Conservation (phyloP, 2,797 vertebrate genomes). For the Sebastes alutus region DNA sequence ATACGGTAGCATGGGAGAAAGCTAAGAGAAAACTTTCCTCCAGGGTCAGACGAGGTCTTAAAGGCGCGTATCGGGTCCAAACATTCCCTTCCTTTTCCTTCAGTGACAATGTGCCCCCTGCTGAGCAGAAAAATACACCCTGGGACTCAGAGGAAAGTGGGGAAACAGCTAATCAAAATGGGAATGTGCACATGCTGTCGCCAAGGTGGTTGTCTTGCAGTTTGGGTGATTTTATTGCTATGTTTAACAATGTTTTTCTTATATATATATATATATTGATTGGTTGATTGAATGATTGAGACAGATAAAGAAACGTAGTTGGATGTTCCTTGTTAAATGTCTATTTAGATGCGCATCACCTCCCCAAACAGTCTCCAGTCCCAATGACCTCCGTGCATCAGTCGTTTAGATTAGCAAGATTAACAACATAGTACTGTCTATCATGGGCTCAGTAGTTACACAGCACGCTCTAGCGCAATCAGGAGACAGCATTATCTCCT, state of each 20-base stretch:
- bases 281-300: background rate
- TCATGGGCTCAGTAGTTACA: constrained; percentile 36
- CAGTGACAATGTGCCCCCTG: constrained; percentile 45
- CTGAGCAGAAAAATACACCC: constrained; percentile 24
- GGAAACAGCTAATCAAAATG: background rate
- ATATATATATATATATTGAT: background rate
- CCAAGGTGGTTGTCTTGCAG: background rate
- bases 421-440: constrained; percentile 52
- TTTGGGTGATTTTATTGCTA: background rate
- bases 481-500: constrained; percentile 64
- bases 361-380: constrained; percentile 12
- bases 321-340: background rate
- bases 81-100: constrained; percentile 48
- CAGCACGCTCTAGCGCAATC: constrained; percentile 50
- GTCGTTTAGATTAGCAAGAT: constrained; percentile 70
- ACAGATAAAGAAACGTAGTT: background rate
- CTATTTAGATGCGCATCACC: background rate
- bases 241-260: background rate
- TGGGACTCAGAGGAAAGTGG: background rate
- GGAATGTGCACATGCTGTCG: background rate
- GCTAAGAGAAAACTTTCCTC: background rate
- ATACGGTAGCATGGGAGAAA: constrained; percentile 5
- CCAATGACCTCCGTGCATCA: constrained; percentile 61
- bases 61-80: constrained; percentile 7
- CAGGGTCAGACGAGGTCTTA: constrained; percentile 4